Evolutionary conservation across 2,888 invertebrate species (phyloP), one percentile per base, ranked within the genome.

Genomic region (Rhingia rostrata): DNA sequence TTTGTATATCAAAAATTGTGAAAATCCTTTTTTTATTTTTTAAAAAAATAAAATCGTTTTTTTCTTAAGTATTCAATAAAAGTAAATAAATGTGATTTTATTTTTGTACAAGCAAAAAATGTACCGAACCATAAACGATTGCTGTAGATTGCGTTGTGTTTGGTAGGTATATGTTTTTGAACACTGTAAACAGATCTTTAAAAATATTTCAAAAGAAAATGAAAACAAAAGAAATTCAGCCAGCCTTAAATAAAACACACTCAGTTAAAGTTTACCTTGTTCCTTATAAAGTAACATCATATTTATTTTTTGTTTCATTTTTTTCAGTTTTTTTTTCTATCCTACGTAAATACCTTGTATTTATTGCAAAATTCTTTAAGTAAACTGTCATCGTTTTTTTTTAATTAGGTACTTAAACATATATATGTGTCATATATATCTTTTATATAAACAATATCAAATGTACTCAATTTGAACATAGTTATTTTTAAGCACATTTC

Each of bases 311-410:
- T 45, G n/a, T 72, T 56, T 66, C 45, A 9, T 39, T 75, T 60
- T 70, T 14, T 61, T n/a, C n/a, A n/a, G 9, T 70, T 73, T 73
- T 41, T 53, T 74, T 60, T 51, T 73, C 83, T 83, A 72, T 73
- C 51, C 63, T 83, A 79, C 39, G 69, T 69, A 83, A 83, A 83
- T 83, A 83, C 83, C 73, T 83, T 79, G 83, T 83, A 83, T 79
- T 83, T 79, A 83, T 83, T 79, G 83, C 83, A 74, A 79, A 79
- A 83, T 69, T 61, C 60, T 54, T 66, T 75, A 79, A 73, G 78
- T 83, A 83, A 83, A 83, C 78, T 54, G 32, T 53, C 41, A 10
- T 64, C 10, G 41, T 61, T 14, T 51, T 35, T n/a, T 45, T 75
- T 77, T 70, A 64, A 73, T 83, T 69, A 83, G 79, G 79, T 83